Evolutionary conservation across 2,113 vertebrate genomes (phyloP), one percentile per base, ranked within the genome.

Genomic region (Anseranas semipalmata): DNA sequence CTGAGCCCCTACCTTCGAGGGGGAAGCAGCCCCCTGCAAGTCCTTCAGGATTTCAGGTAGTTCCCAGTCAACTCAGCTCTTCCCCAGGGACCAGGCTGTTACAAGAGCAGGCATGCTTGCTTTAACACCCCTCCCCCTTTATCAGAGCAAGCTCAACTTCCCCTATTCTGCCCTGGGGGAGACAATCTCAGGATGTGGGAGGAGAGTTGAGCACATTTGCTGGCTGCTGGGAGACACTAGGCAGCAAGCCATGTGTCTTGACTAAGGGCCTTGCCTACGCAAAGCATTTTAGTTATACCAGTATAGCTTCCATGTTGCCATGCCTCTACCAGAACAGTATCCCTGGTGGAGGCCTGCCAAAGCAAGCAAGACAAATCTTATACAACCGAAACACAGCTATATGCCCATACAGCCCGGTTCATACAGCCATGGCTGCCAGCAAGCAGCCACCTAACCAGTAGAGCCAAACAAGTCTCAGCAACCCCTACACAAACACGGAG

Each of bases 181-280:
- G 96, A 96, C 93, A 96, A 97, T 96, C 96, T 96, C 94, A 97
- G 96, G 94, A 97, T 96, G 96, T 97, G 94, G 96, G 95, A 97
- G 96, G 94, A 95, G 94, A 96, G 81, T 53, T 82, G 89, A 96
- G 81, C 93, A 85, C 94, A 94, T 43, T 94, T 25, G 87, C 93
- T 96, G 89, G 95, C 95, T 95, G 96, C 91, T 94, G 94, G 94
- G 94, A 96, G 96, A 96, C 91, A 82, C 93, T 27, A 96, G 91
- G 94, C 95, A 96, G 89, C 85, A 56, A 89, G 93, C 95, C 91
- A 95, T 87, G 89, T 22, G 85, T 50, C 95, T 95, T 87, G 87
- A 95, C 89, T 96, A 89, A 97, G 74, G 95, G 93, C 89, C 96
- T 95, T 96, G 93, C 93, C 94, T 87, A 96, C 66, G 45, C 95